These are phyloP conservation scores for Atherix ibis DNA, from an alignment of 2,888 invertebrate species.

Conservation along the genomic window DNA sequence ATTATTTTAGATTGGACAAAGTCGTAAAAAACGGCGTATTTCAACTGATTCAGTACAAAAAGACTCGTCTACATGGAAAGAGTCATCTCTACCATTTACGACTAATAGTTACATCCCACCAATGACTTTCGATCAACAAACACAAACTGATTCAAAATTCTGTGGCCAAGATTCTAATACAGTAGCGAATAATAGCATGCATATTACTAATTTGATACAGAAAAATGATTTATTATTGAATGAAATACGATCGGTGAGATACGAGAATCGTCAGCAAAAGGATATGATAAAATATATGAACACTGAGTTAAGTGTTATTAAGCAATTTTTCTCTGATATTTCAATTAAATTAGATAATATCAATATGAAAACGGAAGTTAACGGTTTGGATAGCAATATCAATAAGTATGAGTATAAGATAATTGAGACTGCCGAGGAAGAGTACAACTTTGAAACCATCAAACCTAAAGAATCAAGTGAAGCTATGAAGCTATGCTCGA, in stretches of 20 bases:
- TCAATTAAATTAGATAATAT: background rate
- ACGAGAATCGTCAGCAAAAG: background rate
- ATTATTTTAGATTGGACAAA: no score
- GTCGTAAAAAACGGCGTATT: no score
- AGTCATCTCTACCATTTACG: no score
- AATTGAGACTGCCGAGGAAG: background rate
- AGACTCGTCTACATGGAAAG: no score
- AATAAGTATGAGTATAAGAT: background rate
- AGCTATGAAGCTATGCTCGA: background rate
- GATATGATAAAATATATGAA: background rate
- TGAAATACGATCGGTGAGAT: background rate
- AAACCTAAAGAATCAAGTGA: no score
- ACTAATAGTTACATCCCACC: slow-evolving; percentile 8
- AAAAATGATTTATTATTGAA: background rate
- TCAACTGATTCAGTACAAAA: no score
- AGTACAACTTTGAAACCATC: no score
- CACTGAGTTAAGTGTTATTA: background rate
- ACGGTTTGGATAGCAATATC: background rate
- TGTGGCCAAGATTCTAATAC: no score
- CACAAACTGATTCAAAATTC: slow-evolving; percentile 10
- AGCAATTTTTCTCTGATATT: background rate
- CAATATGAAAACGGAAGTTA: no score
- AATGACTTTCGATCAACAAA: slow-evolving; percentile 13
- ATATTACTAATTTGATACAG: background rate
- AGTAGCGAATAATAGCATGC: background rate